Conservation (phyloP, 2,888 invertebrate genomes). For the Pseudanteris insignis region DNA sequence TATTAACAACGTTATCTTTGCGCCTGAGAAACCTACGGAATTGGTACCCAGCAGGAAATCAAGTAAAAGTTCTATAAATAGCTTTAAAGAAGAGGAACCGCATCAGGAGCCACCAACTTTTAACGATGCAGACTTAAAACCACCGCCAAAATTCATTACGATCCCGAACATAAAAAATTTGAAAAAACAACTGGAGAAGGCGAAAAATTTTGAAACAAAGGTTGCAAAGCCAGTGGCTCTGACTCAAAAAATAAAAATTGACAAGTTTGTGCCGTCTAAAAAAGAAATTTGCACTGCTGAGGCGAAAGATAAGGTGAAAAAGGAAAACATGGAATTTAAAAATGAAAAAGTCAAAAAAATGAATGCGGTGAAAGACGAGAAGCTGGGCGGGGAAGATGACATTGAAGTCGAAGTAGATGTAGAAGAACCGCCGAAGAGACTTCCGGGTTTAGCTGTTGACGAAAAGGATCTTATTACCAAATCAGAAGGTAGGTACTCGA, state of each 20-base stretch:
- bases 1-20: constrained; percentile 63
- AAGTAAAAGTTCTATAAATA: constrained; percentile 45
- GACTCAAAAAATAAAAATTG: constrained; percentile 51
- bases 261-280: constrained; percentile 50
- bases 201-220: constrained; percentile 50
- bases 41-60: constrained; percentile 40
- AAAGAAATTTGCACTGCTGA: constrained; percentile 32
- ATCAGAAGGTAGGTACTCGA: constrained; percentile 58
- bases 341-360: constrained; percentile 6
- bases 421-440: constrained; percentile 50
- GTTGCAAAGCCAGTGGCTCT: constrained; percentile 44
- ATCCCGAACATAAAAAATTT: constrained; percentile 62
- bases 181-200: constrained; percentile 44
- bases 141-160: constrained; percentile 57
- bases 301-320: constrained; percentile 10
- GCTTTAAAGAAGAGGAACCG: constrained; percentile 41
- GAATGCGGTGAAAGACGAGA: constrained; percentile 17
- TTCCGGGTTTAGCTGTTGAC: constrained; percentile 52
- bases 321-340: constrained; percentile 1
- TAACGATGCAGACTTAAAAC: constrained; percentile 27
- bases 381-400: constrained; percentile 46
- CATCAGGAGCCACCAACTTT: constrained; percentile 25
- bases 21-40: constrained; percentile 59
- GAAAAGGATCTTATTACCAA: constrained; percentile 58
- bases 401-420: constrained; percentile 53